A percentile compares a stretch with the other conserved stretches of the same genome.
These are phyloP conservation scores for Dichetophora obliterata DNA, from an alignment of 2,888 invertebrate species.

Conservation along the genomic window DNA sequence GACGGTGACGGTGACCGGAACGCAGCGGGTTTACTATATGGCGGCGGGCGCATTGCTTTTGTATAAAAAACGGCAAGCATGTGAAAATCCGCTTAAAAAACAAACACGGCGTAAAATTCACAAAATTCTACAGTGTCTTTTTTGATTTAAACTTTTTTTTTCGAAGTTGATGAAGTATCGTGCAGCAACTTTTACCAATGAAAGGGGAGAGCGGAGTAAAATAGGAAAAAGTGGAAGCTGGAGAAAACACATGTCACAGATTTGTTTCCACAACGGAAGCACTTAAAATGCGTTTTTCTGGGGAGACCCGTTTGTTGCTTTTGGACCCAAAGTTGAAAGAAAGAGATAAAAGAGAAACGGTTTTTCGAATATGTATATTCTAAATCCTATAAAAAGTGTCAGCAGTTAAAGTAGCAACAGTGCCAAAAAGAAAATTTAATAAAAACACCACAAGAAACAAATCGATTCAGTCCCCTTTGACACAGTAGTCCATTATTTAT, in stretches of 20 bases:
- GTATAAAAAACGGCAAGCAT: constrained; percentile 40
- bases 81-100: constrained; percentile 62
- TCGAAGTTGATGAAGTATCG: constrained; percentile 45
- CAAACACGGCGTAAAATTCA: constrained; percentile 43
- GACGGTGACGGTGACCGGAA: not conserved
- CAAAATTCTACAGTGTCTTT: not conserved
- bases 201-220: not conserved
- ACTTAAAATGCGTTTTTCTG: constrained; percentile 4
- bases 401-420: not conserved
- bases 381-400: constrained; percentile 23
- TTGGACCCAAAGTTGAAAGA: not conserved
- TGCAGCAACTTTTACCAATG: constrained; percentile 51
- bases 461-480: constrained; percentile 65
- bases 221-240: constrained; percentile 14
- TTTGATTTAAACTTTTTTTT: not conserved
- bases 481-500: constrained; percentile 66
- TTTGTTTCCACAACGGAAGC: constrained; percentile 67
- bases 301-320: not conserved
- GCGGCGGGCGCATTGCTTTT: constrained; percentile 16
- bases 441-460: constrained; percentile 48
- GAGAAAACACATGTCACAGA: constrained; percentile 67
- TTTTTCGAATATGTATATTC: constrained; percentile 8
- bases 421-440: not conserved
- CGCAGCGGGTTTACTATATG: not conserved
- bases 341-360: not conserved